These are phyloP conservation scores for Drosophila cognata DNA, from an alignment of 2,888 invertebrate species.

Conservation along the genomic window DNA sequence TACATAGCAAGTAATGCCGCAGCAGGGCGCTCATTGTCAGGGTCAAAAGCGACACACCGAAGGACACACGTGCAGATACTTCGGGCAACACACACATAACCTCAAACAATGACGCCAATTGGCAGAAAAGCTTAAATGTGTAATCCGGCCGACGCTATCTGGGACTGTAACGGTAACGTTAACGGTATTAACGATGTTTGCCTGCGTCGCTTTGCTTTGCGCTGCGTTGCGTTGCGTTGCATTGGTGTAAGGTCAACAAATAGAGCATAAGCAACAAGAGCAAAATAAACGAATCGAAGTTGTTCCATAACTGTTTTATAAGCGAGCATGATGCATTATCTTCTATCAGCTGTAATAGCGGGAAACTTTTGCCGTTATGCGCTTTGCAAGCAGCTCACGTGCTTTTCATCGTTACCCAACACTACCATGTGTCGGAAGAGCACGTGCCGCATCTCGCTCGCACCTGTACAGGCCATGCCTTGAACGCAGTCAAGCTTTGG, in stretches of 20 bases:
- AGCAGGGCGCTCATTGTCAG: conserved; percentile 61
- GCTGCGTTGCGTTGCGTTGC: background rate
- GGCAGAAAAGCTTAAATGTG: conserved; percentile 58
- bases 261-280: conserved; percentile 35
- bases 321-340: conserved; percentile 3
- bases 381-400: conserved; percentile 40
- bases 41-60: conserved; percentile 47
- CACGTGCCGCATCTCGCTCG: conserved; percentile 58
- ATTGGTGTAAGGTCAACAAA: conserved; percentile 40
- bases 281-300: conserved; percentile 17
- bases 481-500: conserved; percentile 46
- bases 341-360: conserved; percentile 33
- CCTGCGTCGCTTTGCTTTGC: background rate
- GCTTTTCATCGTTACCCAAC: conserved; percentile 54
- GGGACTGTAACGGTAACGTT: conserved; percentile 25
- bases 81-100: conserved; percentile 39
- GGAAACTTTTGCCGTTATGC: conserved; percentile 34
- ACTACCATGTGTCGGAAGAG: conserved; percentile 42
- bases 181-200: conserved; percentile 4
- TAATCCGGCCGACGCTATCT: conserved; percentile 46
- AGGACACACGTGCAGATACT: conserved; percentile 33
- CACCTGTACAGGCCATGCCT: conserved; percentile 40
- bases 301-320: conserved; percentile 1
- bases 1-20: conserved; percentile 55
- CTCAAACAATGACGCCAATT: conserved; percentile 70